Conservation (phyloP, 2,888 invertebrate genomes). For the Epistrophella euchroma region DNA sequence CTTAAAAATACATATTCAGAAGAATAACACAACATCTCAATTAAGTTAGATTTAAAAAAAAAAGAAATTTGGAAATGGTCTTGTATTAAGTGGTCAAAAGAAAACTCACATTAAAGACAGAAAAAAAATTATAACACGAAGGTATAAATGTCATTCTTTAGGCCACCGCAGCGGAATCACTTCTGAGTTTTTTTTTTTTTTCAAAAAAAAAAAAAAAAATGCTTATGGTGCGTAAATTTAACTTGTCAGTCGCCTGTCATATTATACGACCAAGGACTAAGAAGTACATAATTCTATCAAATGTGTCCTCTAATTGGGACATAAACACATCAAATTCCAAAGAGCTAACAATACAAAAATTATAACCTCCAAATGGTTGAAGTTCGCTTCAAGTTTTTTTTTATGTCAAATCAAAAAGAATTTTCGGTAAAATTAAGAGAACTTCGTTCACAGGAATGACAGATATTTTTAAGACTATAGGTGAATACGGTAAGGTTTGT, state of each 20-base stretch:
- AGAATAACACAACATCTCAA: conserved; percentile 31
- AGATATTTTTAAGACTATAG: no score
- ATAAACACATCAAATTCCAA: background rate
- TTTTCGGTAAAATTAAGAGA: no score
- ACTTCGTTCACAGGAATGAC: no score
- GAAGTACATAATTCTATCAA: background rate
- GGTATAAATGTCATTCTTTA: background rate
- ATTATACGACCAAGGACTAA: background rate
- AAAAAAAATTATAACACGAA: background rate
- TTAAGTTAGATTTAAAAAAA: conserved; percentile 38
- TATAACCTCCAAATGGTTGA: background rate
- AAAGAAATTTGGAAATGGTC: background rate
- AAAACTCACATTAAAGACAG: conserved; percentile 13
- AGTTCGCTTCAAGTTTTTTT: no score
- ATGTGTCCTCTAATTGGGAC: background rate
- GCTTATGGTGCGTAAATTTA: background rate
- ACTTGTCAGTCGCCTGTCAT: background rate
- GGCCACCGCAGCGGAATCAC: background rate
- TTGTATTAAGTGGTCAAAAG: background rate
- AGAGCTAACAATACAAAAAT: background rate
- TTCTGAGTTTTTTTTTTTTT: background rate
- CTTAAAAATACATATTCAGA: conserved; percentile 38
- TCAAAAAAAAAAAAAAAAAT: no score
- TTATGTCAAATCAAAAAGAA: no score
- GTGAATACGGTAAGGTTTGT: no score